Evolutionary conservation across 2,797 vertebrate species (phyloP).

Genomic region (Brachyalestes nurse): DNA sequence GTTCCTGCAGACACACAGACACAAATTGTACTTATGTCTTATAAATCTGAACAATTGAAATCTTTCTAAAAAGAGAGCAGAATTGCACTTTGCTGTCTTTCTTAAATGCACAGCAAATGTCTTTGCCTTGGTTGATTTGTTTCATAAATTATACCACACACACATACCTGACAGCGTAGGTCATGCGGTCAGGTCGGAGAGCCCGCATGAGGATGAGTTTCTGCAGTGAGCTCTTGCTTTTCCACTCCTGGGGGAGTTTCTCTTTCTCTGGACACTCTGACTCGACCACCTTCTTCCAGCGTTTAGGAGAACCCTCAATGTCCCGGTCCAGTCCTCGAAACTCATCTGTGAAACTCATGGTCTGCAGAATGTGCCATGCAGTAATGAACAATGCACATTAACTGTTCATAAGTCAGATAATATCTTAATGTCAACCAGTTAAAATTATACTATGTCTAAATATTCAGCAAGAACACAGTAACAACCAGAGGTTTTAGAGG

Average conservation of each 20-base stretch:
- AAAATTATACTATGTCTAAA: no score
- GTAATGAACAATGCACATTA: background rate
- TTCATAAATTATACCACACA: background rate
- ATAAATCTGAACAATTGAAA: background rate
- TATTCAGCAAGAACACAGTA: background rate
- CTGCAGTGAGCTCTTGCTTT: slow-evolving; percentile 79
- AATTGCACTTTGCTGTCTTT: background rate
- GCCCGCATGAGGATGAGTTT: slow-evolving; percentile 82
- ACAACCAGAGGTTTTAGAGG: background rate
- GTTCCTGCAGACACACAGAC: slow-evolving; percentile 67
- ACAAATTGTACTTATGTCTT: background rate
- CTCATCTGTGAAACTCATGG: slow-evolving; percentile 81
- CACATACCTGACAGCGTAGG: slow-evolving; percentile 78
- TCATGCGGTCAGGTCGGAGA: slow-evolving; percentile 78
- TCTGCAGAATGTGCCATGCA: slow-evolving; percentile 52
- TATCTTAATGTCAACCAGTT: no score
- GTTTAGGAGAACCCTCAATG: slow-evolving; percentile 79
- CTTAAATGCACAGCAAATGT: no score
- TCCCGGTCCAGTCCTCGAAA: slow-evolving; percentile 77
- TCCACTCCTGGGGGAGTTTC: slow-evolving; percentile 81
- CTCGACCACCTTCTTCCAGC: slow-evolving; percentile 79
- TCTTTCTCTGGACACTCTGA: slow-evolving; percentile 82
- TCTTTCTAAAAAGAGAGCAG: background rate
- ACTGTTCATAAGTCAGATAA: background rate
- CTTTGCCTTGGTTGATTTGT: no score